phyloP scores from a whole-genome alignment of 2,797 vertebrate genomes.

The Lutjanus argentimaculatus region DNA sequence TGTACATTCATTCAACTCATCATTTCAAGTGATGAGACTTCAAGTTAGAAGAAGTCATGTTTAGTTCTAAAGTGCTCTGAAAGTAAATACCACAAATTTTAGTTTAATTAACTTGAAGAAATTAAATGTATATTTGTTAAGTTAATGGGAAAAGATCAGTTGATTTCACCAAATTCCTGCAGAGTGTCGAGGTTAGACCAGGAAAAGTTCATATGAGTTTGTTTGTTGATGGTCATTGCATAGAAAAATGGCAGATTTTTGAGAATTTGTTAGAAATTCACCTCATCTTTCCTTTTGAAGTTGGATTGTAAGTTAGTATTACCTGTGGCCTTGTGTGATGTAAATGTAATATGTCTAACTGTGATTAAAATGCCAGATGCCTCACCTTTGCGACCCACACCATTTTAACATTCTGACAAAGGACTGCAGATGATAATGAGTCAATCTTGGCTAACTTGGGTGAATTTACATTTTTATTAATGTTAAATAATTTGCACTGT shows the following conservation, averaged over 20 bases:
- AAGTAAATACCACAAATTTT: too few species aligned
- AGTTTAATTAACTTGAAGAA: too few species aligned
- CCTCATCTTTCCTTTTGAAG: background rate
- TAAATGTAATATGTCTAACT: background rate
- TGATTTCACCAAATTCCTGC: too few species aligned
- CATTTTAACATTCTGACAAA: constrained; percentile 37
- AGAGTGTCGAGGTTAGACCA: background rate
- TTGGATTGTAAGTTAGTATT: background rate
- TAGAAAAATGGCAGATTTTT: background rate
- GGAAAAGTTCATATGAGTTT: background rate
- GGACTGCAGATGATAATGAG: constrained; percentile 25
- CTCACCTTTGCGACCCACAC: constrained; percentile 12
- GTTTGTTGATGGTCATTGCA: background rate
- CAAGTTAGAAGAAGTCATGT: too few species aligned
- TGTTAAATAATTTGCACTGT: constrained; percentile 21
- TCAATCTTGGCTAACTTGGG: background rate
- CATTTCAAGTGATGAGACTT: too few species aligned
- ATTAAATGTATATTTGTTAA: too few species aligned
- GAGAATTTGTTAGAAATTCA: background rate
- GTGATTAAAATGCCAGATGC: constrained; percentile 31
- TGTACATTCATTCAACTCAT: too few species aligned
- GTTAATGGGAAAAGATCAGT: too few species aligned
- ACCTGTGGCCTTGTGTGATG: constrained; percentile 2
- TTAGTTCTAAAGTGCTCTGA: too few species aligned
- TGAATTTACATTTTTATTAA: constrained; percentile 56